Evolutionary conservation across 2,113 vertebrate genomes (phyloP), one percentile per base, ranked within the genome.

Genomic region (Corythaixoides concolor): DNA sequence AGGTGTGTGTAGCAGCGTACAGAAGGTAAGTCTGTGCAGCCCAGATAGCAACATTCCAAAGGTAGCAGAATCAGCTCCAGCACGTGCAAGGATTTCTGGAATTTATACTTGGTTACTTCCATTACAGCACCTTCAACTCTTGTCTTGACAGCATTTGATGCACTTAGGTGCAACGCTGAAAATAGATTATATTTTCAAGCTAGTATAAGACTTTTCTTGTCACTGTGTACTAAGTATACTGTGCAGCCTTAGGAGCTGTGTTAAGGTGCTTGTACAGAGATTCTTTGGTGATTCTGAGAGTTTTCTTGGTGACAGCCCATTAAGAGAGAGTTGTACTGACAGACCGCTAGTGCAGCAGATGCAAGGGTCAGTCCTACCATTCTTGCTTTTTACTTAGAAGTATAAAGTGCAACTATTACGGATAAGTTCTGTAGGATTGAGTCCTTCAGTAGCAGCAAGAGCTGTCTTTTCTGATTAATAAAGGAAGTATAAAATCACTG

Each of bases 271-370:
- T 52, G 67, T 39, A 2, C 56, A 6, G 62, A 56, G 64, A 70
- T 43, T 28, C 67, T 77, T 15, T 68, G 63, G 53, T 30, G 59
- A 62, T 74, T 78, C 70, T 19, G 32, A 20, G 83, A 70, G 86
- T 69, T 96, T 81, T 88, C 88, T 62, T 80, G 93, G 95, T 95
- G 95, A 85, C 75, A 37, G 90, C 78, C 81, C 85, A 55, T 96
- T 76, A 83, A 64, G 63, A 70, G 55, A 32, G 82, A 69, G 82
- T 63, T 79, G 77, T 79, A 30, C 66, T 73, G 89, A 32, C 64
- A 58, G 77, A 77, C 37, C 0, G 3, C 37, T 56, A 4, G 78
- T 55, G 43, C 37, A n/a, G 92, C 43, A 55, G 78, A 69, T 73
- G 77, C 3, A 7, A 17, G 64, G 75, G 60, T 45, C 94, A 32